A percentile compares a stretch with the other conserved stretches of the same genome.
Conservation (phyloP, 2,888 invertebrate genomes). For the Caenorhabditis afra region DNA sequence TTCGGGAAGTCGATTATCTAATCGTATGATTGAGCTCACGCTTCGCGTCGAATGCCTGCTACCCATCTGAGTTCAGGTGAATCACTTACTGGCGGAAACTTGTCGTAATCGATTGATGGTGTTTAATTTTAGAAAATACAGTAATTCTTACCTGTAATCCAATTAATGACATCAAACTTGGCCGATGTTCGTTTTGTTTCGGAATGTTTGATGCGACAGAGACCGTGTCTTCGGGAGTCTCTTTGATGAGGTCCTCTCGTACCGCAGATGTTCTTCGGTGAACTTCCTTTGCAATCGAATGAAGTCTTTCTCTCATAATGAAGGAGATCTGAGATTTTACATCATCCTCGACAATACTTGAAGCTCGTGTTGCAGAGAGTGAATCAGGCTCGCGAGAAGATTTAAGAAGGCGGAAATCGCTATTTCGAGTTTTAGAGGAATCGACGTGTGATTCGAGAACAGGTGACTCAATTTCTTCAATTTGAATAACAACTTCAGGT, state of each 20-base stretch:
- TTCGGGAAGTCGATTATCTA: too few relatives aligned
- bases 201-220: slow-evolving; percentile 56
- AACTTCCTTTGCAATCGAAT: slow-evolving; percentile 71
- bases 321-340: slow-evolving; percentile 70
- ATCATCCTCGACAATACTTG: slow-evolving; percentile 53
- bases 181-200: slow-evolving; percentile 64
- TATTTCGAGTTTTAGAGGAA: neutral
- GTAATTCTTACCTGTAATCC: slow-evolving; percentile 71
- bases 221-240: slow-evolving; percentile 70
- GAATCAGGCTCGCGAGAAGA: slow-evolving; percentile 27
- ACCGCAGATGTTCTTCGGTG: slow-evolving; percentile 75
- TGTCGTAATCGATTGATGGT: too few relatives aligned
- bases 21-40: too few relatives aligned
- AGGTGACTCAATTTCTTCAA: slow-evolving; percentile 48
- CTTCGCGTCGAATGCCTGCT: too few relatives aligned
- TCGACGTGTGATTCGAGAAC: slow-evolving; percentile 25
- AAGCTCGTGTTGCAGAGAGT: slow-evolving; percentile 20
- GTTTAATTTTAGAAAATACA: too few relatives aligned
- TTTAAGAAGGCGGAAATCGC: neutral
- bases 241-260: slow-evolving; percentile 69
- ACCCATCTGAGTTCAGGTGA: too few relatives aligned
- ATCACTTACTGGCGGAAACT: too few relatives aligned
- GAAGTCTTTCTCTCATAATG: slow-evolving; percentile 74
- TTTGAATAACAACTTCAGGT: slow-evolving; percentile 53
- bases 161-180: slow-evolving; percentile 76